Conservation (phyloP, 92 coral and sea anemone species). For the Montipora capitata region DNA sequence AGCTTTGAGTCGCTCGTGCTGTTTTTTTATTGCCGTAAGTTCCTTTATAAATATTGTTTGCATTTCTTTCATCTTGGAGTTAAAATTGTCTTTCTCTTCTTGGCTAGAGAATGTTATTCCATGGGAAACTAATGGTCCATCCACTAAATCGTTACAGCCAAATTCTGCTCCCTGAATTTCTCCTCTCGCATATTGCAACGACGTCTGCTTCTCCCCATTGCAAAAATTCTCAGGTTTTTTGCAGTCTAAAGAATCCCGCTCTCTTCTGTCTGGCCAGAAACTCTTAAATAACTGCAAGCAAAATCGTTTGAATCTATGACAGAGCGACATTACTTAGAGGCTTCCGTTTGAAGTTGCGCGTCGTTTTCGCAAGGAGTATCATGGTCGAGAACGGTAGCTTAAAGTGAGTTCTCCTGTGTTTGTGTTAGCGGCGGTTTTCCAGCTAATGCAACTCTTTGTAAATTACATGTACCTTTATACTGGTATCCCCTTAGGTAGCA, state of each 20-base stretch:
- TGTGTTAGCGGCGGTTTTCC: not conserved
- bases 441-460: not conserved
- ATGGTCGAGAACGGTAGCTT: slow-evolving; percentile 9
- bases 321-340: slow-evolving; percentile 78
- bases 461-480: not conserved
- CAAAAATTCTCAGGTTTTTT: slow-evolving; percentile 28
- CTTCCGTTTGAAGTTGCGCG: not conserved
- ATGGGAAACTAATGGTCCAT: slow-evolving; percentile 62
- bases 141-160: not conserved
- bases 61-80: slow-evolving; percentile 92
- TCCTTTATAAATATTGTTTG: slow-evolving; percentile 84
- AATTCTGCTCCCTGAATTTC: slow-evolving; percentile 33
- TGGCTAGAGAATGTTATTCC: slow-evolving; percentile 81
- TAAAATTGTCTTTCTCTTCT: slow-evolving; percentile 84
- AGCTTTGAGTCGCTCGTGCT: slow-evolving; percentile 86
- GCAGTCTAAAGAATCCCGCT: slow-evolving; percentile 15
- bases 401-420: not conserved
- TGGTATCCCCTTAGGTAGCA: slow-evolving; percentile 47
- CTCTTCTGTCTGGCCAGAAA: slow-evolving; percentile 22
- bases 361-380: slow-evolving; percentile 31
- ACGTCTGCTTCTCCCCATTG: slow-evolving; percentile 16
- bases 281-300: slow-evolving; percentile 70
- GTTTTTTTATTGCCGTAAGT: slow-evolving; percentile 82
- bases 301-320: slow-evolving; percentile 81
- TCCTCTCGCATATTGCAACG: slow-evolving; percentile 29